Evolutionary conservation across 2,797 vertebrate genomes (phyloP), one percentile per base, ranked within the genome.

Genomic region (Tenualosa thibaudeaui): DNA sequence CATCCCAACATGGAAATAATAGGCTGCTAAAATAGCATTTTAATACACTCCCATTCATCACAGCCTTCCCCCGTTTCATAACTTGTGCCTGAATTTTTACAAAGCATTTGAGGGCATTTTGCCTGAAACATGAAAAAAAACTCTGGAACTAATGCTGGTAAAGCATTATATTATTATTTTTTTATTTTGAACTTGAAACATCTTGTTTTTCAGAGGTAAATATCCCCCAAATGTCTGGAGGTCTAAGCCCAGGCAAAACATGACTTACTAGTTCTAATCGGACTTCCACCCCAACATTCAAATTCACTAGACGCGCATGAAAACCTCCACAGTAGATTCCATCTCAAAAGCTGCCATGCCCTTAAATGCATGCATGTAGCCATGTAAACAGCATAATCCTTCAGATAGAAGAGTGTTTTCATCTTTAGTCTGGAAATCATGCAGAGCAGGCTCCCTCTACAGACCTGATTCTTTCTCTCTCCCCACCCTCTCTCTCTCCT

Each of bases 351-450:
- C 71, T 22, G 40, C 37, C 31, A 22, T 46, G 7, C 37, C 62
- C 31, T 71, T 71, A 13, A 31, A 71, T 31, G 65, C 31, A 71
- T 71, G 31, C 12, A 13, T 40, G 31, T 31, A 40, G 13, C 68
- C 68, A 71, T 71, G 68, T 71, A 71, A 71, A 15, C 37, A 71
- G 10, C 31, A 15, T 71, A 71, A 71, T 40, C 68, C 68, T 71
- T 71, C 15, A 71, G 68, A 71, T 19, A 71, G 68, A 15, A 12
- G 13, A 40, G 68, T 31, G 0, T 17, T 56, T 19, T 56, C 54
- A 78, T 78, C 71, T 78, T 78, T 78, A 6, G 1, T 19, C 19
- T 22, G 19, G 31, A 22, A 19, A 78, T 19, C 71, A 78, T 78
- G 71, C 71, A 43, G 15, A 22, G 37, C 40, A 46, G 71, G 37